Base-by-base conservation (phyloP, 2,113 vertebrate species). In the Archilochus colubris region DNA sequence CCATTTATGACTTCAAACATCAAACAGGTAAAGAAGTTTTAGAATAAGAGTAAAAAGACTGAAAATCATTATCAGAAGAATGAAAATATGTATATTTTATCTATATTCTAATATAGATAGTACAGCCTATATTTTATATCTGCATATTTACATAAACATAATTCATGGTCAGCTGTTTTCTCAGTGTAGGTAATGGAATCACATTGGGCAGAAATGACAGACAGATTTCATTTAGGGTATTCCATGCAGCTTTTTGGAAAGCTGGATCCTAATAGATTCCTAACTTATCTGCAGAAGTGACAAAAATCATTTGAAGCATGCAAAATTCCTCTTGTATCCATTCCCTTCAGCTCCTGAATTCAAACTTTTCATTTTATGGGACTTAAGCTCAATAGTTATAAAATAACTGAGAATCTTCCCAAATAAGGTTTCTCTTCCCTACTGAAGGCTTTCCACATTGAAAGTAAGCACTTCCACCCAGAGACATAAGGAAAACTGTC, bases 21-120 rank as follows among this genome's bases (percentile, higher is more conserved):
- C 7, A 43, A 80, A 27, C 8, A 89, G 77, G 46, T 57, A 95
- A 97, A 95, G 54, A 96, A 74, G 62, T 84, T 93, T 94, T 50
- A 6, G 48, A 63, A 50, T 67, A 68, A 72, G 63, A 62, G 43
- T 67, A 18, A 67, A 95, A 95, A 81, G 54, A 75, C 16, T 54
- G 27, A 13, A 87, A 89, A 73, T 51, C 5, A 12, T 55, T 67
- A 76, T 55, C 8, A 53, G 15, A 72, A 67, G 6, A 9, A 31
- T 79, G 30, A 94, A 92, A 83, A 16, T 57, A 70, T 16, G 14
- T 57, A 70, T 16, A 57, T 89, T 83, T 82, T 54, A 8, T 62
- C n/a, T 67, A 6, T 68, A n/a, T 44, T 76, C 15, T 70, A 43
- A 14, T 36, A 31, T 7, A 7, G 10, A 33, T 4, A 19, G 40